Evolutionary conservation across 2,113 vertebrate species (phyloP).

Genomic region (Rhea americana): DNA sequence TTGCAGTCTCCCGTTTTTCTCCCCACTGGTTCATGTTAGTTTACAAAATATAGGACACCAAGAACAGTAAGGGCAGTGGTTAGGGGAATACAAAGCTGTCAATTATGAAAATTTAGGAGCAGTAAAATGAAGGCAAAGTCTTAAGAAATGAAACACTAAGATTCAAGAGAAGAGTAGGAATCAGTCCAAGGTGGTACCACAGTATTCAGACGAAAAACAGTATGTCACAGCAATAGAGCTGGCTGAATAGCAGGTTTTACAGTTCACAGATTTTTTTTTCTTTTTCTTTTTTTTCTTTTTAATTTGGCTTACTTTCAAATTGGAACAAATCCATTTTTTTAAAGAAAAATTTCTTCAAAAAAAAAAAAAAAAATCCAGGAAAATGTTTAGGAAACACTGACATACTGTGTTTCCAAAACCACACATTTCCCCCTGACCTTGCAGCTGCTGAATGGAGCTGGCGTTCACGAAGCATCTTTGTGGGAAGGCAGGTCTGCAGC

Average conservation of each 20-base stretch:
- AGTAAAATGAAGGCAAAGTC: not conserved
- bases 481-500: not conserved
- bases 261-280: conserved; percentile 32
- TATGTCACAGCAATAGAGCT: not conserved
- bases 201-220: not conserved
- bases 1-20: not conserved
- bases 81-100: not conserved
- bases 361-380: conserved; percentile 32
- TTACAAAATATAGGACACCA: not conserved
- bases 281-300: conserved; percentile 1
- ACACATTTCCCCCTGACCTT: conserved; percentile 55
- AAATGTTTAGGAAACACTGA: conserved; percentile 71
- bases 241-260: conserved; percentile 13
- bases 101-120: not conserved
- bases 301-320: conserved; percentile 56
- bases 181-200: not conserved
- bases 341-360: conserved; percentile 47
- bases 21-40: not conserved
- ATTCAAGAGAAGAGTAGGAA: not conserved
- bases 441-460: conserved; percentile 58
- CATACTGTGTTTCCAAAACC: conserved; percentile 70
- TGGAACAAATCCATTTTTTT: conserved; percentile 61
- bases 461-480: not conserved
- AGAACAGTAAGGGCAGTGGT: not conserved
- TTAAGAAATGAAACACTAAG: not conserved